phyloP scores from a whole-genome alignment of 2,113 vertebrate species.

The Myotis lucifugus region DNA sequence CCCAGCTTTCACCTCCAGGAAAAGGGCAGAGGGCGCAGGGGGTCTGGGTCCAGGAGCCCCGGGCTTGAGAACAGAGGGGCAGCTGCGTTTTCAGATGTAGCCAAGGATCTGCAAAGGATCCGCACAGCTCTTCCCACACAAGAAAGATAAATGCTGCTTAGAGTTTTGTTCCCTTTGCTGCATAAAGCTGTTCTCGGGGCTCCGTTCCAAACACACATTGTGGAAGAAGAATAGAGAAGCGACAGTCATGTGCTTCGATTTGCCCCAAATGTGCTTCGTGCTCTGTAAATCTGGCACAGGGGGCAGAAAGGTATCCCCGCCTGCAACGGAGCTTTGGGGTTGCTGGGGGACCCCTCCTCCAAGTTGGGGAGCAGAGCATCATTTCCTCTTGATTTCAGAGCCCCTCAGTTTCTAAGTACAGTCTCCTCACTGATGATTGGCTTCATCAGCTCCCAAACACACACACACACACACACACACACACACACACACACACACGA shows the following conservation, averaged over 20 bases:
- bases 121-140: slow-evolving; percentile 11
- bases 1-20: no score
- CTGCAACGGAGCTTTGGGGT: neutral
- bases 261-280: neutral
- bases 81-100: neutral
- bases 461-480: no score
- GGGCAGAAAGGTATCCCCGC: neutral
- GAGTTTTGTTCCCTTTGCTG: slow-evolving; percentile 50
- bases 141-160: slow-evolving; percentile 57
- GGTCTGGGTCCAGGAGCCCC: neutral
- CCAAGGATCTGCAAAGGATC: neutral
- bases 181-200: slow-evolving; percentile 49
- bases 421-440: neutral
- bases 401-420: neutral
- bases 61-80: neutral
- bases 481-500: neutral
- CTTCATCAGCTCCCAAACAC: neutral
- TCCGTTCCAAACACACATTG: slow-evolving; percentile 65
- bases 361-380: neutral
- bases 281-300: neutral
- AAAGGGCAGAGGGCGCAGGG: fast-evolving
- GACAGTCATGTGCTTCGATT: slow-evolving; percentile 57
- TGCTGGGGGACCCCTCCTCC: neutral
- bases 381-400: neutral
- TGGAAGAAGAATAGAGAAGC: slow-evolving; percentile 40